Evolutionary conservation across 2,888 invertebrate genomes (phyloP).

Genomic region (Clostera curtula): DNA sequence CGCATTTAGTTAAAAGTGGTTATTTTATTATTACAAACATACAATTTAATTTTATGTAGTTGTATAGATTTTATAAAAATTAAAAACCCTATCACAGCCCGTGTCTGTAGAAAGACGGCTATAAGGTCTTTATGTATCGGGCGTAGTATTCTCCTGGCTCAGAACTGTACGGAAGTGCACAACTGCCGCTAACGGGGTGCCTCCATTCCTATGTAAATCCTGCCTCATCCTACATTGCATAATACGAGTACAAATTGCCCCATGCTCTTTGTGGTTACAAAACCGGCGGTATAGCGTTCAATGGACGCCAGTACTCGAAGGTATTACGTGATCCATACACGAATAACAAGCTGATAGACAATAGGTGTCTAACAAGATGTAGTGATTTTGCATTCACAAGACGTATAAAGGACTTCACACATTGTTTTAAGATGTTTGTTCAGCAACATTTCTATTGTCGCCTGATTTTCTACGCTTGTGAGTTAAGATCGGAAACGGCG

Average conservation of each 20-base stretch:
- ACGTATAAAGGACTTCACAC: constrained; percentile 20
- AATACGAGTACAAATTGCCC: constrained; percentile 62
- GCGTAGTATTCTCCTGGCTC: no score
- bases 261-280: constrained; percentile 50
- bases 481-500: no score
- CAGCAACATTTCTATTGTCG: no score
- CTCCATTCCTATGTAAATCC: constrained; percentile 70
- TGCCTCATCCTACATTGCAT: constrained; percentile 51
- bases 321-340: constrained; percentile 26
- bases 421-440: constrained; percentile 8
- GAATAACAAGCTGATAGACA: constrained; percentile 49
- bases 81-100: no score
- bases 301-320: constrained; percentile 37
- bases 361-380: constrained; percentile 39
- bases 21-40: no score
- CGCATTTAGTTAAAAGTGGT: no score
- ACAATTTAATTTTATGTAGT: no score
- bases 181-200: constrained; percentile 49
- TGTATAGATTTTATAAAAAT: no score
- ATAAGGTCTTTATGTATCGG: no score
- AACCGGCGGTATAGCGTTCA: constrained; percentile 29
- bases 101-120: no score
- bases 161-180: constrained; percentile 34
- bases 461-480: no score
- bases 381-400: constrained; percentile 43